Evolutionary conservation across 2,888 invertebrate species (phyloP), one percentile per base, ranked within the genome.

Genomic region (Sialis fuliginosa): DNA sequence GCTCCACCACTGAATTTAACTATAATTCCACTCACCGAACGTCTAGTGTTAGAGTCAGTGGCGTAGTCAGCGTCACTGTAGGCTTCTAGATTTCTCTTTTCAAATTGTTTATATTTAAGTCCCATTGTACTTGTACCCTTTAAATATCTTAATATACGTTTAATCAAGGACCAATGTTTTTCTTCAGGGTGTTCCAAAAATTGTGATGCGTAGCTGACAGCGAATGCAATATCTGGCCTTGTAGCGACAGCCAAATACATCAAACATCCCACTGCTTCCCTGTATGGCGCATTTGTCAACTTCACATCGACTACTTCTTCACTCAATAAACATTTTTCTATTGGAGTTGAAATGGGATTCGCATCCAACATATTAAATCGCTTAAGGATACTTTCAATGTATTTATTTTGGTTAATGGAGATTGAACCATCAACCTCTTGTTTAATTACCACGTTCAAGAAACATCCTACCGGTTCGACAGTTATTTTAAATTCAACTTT

Each of bases 31-130:
- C 37, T 30, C 54, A 52, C 13, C 31, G 31, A 35, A 10, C 31
- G 34, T n/a, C n/a, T n/a, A n/a, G n/a, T n/a, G n/a, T n/a, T n/a
- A n/a, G n/a, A n/a, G 39, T 56, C 54, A 39, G 51, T 51, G 6
- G 51, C 54, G 48, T 49, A 52, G 43, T 56, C 55, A 6, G 55
- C 50, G 44, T 56, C 55, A 41, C 49, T 49, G 48, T 50, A 56
- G 9, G 47, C 46, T 46, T 49, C 42, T 7, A 55, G 44, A n/a
- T 43, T 34, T 12, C 43, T 30, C 31, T 22, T 33, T 8, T n/a
- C n/a, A n/a, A n/a, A n/a, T n/a, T n/a, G n/a, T n/a, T n/a, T n/a
- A n/a, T n/a, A 9, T 48, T 9, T 31, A n/a, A 37, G 39, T 39
- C 35, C 12, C 32, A 13, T 44, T 37, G 41, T 49, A 52, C 7